phyloP scores from a whole-genome alignment of 2,888 invertebrate species.

The Ceriagrion tenellum region DNA sequence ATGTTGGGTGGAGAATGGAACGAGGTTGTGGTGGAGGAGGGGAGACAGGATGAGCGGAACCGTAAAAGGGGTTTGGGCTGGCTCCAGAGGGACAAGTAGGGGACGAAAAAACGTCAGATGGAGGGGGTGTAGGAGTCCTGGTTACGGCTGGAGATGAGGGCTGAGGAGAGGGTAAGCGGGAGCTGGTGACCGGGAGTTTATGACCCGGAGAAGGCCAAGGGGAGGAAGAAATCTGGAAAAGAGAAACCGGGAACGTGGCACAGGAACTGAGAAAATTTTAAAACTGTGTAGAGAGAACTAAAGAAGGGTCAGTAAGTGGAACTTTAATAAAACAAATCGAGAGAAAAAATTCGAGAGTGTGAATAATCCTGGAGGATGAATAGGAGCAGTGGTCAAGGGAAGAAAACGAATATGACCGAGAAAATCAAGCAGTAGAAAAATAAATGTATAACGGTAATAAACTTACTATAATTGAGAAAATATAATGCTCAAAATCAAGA shows the following conservation, averaged over 20 bases:
- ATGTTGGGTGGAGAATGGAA: neutral
- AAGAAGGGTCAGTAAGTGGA: neutral
- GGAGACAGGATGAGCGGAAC: slow-evolving; percentile 44
- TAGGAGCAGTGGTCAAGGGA: neutral
- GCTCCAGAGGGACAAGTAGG: neutral
- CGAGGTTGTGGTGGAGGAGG: neutral
- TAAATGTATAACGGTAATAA: too few relatives aligned
- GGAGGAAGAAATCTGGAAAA: neutral
- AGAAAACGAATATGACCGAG: too few relatives aligned
- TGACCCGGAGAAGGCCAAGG: neutral
- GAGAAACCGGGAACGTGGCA: neutral
- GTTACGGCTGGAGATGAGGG: too few relatives aligned
- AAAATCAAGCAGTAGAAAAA: too few relatives aligned
- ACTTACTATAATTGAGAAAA: neutral
- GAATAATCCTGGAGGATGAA: neutral
- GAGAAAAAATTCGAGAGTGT: neutral
- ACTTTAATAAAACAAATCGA: neutral
- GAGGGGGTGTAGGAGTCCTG: too few relatives aligned
- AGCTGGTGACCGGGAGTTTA: neutral
- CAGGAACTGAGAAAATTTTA: neutral
- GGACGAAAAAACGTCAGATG: neutral
- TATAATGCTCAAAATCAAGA: neutral
- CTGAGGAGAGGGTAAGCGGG: neutral
- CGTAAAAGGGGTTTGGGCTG: too few relatives aligned
- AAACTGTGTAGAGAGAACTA: neutral